A percentile compares a stretch with the other conserved stretches of the same genome.
Conservation (phyloP, 1,140 invertebrate genomes). For the Pogonomyrmex barbatus region DNA sequence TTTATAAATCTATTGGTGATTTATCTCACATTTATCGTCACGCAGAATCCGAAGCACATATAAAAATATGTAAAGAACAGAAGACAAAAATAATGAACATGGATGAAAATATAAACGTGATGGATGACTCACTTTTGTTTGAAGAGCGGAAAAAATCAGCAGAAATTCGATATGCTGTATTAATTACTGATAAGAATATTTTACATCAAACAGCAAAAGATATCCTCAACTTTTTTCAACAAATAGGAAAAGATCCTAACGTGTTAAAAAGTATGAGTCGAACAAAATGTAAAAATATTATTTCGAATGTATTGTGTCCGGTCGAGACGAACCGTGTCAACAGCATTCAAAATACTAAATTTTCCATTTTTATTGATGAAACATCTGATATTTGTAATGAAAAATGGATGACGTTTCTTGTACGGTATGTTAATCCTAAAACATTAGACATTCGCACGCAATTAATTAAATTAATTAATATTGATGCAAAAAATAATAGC, state of each 20-base stretch:
- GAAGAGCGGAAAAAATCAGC: neutral
- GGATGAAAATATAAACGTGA: too few relatives aligned
- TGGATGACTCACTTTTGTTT: too few relatives aligned
- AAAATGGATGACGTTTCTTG: constrained; percentile 7
- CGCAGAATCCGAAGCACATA: neutral
- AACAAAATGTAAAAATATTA: constrained; percentile 19
- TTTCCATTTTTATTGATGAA: neutral
- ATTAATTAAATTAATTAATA: neutral
- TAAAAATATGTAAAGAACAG: neutral
- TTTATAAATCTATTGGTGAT: neutral
- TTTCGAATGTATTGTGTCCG: neutral
- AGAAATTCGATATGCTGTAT: neutral
- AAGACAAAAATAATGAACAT: too few relatives aligned
- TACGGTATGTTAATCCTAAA: neutral
- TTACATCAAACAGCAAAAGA: neutral
- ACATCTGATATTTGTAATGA: neutral
- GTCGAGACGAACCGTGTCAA: too few relatives aligned
- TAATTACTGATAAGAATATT: neutral
- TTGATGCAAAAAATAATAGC: neutral
- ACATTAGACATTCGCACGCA: neutral
- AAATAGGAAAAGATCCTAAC: neutral
- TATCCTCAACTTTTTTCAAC: neutral
- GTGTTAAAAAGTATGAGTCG: neutral
- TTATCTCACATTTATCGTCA: neutral
- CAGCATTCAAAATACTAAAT: neutral